Percentiles rank a stretch among this genome's conserved stretches.
These are phyloP conservation scores for Gila robusta DNA, from an alignment of 2,797 vertebrate species.

Conservation along the genomic window DNA sequence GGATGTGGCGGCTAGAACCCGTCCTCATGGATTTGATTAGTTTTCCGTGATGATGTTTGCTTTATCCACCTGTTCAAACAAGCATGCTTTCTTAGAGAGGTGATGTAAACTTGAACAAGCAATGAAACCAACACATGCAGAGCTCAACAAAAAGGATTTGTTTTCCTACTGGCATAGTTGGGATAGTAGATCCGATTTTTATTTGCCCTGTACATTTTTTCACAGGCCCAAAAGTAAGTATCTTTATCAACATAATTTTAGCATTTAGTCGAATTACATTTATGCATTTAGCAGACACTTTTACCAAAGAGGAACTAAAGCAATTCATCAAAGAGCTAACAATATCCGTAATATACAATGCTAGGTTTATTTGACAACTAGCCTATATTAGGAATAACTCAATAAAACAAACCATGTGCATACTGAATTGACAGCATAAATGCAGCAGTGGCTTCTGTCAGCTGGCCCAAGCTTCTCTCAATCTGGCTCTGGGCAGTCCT, in stretches of 20 bases:
- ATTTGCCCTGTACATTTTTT: not conserved
- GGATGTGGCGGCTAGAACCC: not conserved
- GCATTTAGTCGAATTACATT: not conserved
- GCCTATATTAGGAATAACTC: not conserved
- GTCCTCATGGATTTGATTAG: not conserved
- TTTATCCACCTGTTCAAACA: conserved; percentile 46
- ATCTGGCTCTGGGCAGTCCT: not conserved
- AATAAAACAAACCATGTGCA: not conserved
- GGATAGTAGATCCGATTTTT: not conserved
- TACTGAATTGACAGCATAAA: not conserved
- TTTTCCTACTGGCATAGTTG: not conserved
- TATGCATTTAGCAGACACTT: not conserved
- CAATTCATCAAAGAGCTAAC: not conserved
- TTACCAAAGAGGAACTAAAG: not conserved
- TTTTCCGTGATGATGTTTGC: conserved; percentile 15
- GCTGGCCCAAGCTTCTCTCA: not conserved
- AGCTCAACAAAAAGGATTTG: not conserved
- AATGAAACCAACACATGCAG: too few relatives aligned
- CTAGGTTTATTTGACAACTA: not conserved
- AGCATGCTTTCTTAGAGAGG: conserved; percentile 35
- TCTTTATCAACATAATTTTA: not conserved
- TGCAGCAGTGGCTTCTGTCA: not conserved
- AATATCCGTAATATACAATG: not conserved
- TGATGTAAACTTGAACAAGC: conserved; percentile 6
- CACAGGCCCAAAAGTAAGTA: not conserved